Base-by-base conservation (phyloP, 2,888 invertebrate species). In the Bellardia bayeri region DNA sequence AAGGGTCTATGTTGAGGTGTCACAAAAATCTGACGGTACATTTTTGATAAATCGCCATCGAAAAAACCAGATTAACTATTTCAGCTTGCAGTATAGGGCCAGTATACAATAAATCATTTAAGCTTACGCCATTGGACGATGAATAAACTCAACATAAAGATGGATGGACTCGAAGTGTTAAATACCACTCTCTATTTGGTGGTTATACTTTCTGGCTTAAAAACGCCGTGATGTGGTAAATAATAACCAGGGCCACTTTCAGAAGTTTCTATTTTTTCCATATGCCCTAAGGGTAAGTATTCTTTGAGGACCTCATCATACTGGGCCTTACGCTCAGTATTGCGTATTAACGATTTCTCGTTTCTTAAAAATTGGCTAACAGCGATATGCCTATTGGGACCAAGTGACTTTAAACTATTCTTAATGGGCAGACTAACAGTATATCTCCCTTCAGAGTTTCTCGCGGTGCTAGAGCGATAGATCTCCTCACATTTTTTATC, bases 221-320 rank as follows among this genome's bases (percentile, higher is more conserved):
- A 56, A 13, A 56, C 72, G 0, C 40, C 56, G 40, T 72, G 72
- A 72, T 72, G 72, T 5, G 56, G 72, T 40, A 72, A 13, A 72
- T 56, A 72, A 40, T 56, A 72, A 40, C 72, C 37, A 2, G 54
- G 51, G 16, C 54, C 37, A 16, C 6, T 23, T 49, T 4, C 51
- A 14, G 49, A 37, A 54, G 37, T 37, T 37, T 71, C 54, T 37
- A 37, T 54, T 54, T 3, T 71, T 7, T 54, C 71, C 51, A 71
- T 58, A 58, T 71, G 54, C 30, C 37, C 71, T 9, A 71, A 40
- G 40, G 72, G n/a, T 14, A 72, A 6, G 7, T 72, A 58, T 72
- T 72, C 56, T 42, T 72, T 56, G 2, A 72, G 1, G 6, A 72
- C 58, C 23, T 72, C 42, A 72, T 72, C 30, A 58, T 72, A 56